Percentiles rank a stretch among this genome's conserved stretches.
Evolutionary conservation across 1,140 invertebrate species (phyloP).

Genomic region (Eriosoma lanigerum): DNA sequence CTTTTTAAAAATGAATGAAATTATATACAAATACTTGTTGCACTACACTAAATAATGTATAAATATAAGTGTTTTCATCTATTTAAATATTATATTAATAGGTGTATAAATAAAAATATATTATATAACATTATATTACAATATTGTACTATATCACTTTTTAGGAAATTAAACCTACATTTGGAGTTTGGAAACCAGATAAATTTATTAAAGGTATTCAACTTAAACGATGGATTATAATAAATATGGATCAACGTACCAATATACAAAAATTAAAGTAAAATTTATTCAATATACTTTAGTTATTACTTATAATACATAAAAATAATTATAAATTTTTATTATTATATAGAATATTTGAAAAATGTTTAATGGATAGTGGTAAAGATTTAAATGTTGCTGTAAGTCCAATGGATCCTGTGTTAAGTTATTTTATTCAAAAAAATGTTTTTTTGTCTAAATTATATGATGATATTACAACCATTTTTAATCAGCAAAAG

Average conservation of each 20-base stretch:
- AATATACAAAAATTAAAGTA: conserved; percentile 24
- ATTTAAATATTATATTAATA: no score
- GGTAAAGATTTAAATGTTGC: not conserved
- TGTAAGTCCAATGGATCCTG: not conserved
- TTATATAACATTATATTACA: no score
- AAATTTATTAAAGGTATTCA: conserved; percentile 57
- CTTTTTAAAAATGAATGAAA: no score
- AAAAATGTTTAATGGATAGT: not conserved
- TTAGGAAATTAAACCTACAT: not conserved
- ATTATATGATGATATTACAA: not conserved
- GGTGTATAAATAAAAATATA: no score
- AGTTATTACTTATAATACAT: not conserved
- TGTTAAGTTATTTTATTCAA: not conserved
- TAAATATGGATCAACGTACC: conserved; percentile 56
- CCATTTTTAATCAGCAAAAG: not conserved
- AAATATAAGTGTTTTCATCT: no score
- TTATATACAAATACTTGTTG: no score
- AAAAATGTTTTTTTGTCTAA: not conserved
- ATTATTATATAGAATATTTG: conserved; percentile 27
- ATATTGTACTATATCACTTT: not conserved
- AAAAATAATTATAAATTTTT: not conserved
- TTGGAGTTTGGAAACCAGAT: conserved; percentile 60
- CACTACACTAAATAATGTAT: no score
- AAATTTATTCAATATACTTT: not conserved
- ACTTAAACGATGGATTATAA: conserved; percentile 59